Evolutionary conservation across 2,113 vertebrate genomes (phyloP).

Genomic region (Monarcha castaneiventris): DNA sequence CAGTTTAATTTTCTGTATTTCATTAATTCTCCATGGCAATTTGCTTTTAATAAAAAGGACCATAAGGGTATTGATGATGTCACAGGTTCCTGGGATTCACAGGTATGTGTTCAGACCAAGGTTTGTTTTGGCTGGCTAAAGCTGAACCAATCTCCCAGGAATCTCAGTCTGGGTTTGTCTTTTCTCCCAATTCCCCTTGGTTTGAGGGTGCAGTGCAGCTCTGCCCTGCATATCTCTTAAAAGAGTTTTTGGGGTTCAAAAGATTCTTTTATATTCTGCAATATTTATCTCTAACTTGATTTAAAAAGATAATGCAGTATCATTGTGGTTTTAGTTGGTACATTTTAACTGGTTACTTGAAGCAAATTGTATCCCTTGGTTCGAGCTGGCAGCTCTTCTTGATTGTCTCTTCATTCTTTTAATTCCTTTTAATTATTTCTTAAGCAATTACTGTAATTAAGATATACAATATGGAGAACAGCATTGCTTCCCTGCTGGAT

Average conservation of each 20-base stretch:
- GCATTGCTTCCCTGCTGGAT: background rate
- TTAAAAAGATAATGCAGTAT: background rate
- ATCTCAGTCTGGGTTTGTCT: background rate
- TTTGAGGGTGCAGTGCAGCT: background rate
- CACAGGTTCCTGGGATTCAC: background rate
- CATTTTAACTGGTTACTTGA: background rate
- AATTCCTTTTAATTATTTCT: background rate
- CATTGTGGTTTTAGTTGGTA: background rate
- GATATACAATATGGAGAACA: background rate
- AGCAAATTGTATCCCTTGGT: background rate
- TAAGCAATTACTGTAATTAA: background rate
- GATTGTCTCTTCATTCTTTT: background rate
- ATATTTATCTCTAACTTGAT: background rate
- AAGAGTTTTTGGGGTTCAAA: background rate
- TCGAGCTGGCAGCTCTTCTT: background rate
- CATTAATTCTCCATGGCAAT: background rate
- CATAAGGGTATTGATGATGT: background rate
- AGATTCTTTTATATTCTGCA: background rate
- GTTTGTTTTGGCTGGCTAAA: background rate
- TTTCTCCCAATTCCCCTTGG: background rate
- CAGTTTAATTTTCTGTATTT: background rate
- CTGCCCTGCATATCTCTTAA: background rate
- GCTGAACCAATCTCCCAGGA: background rate
- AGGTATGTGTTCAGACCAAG: background rate
- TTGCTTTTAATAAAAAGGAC: conserved; percentile 39